A percentile compares a stretch with the other conserved stretches of the same genome.
phyloP scores from a whole-genome alignment of 2,113 vertebrate genomes.

The Larimichthys polyactis region DNA sequence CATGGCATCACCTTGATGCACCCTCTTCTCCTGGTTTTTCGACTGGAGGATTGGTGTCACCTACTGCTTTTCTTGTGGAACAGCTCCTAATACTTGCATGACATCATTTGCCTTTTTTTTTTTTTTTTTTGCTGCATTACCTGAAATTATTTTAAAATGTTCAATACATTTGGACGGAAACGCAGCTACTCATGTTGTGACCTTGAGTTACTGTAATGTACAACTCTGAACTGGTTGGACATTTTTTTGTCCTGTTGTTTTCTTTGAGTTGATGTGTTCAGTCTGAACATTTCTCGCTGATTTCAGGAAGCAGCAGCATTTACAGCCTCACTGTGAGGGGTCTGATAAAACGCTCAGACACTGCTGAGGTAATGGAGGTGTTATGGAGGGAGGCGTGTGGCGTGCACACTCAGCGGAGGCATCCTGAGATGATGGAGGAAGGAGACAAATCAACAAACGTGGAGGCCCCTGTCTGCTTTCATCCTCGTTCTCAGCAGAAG shows the following conservation, averaged over 20 bases:
- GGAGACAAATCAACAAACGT: neutral
- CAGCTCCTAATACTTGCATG: too few relatives aligned
- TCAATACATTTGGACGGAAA: too few relatives aligned
- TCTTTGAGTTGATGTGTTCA: neutral
- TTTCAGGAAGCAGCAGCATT: constrained; percentile 12
- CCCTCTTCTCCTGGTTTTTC: too few relatives aligned
- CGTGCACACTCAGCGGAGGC: neutral
- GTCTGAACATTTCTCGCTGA: neutral
- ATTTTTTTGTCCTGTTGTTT: neutral
- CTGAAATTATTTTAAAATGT: too few relatives aligned
- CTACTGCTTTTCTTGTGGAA: too few relatives aligned
- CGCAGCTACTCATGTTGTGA: neutral
- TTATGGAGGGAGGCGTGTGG: neutral
- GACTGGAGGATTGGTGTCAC: too few relatives aligned
- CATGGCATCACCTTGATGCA: too few relatives aligned
- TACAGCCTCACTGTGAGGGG: neutral
- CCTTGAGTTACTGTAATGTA: neutral
- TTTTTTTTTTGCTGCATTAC: too few relatives aligned
- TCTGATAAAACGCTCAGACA: neutral
- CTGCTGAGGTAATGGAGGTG: constrained; percentile 14
- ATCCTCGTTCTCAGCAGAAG: constrained; percentile 4
- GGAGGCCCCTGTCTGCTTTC: neutral
- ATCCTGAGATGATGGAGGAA: neutral
- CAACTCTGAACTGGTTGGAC: neutral
- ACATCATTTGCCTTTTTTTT: too few relatives aligned